Evolutionary conservation across 2,113 vertebrate genomes (phyloP).

Genomic region (Ophthalmolycus amberensis): DNA sequence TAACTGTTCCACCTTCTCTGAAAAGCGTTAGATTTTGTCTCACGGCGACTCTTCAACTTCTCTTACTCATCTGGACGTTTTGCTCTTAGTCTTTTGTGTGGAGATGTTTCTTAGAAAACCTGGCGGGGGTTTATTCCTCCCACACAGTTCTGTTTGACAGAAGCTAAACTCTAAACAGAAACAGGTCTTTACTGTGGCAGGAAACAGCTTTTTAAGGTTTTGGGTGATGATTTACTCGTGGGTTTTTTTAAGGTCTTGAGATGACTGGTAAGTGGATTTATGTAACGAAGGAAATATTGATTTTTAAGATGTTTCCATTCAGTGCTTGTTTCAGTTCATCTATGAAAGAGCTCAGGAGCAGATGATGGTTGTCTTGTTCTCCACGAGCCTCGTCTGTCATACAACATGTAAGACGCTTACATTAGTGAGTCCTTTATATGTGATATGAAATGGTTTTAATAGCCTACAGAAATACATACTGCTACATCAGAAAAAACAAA

Average conservation of each 20-base stretch:
- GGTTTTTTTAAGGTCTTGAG: not conserved
- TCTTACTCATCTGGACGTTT: slow-evolving; percentile 7
- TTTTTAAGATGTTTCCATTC: not conserved
- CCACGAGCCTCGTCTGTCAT: not conserved
- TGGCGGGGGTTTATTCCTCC: slow-evolving; percentile 22
- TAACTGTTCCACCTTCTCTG: slow-evolving; percentile 1
- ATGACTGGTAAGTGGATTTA: slow-evolving; percentile 1
- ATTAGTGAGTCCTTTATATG: not conserved
- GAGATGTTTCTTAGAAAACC: slow-evolving; percentile 1
- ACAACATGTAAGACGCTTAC: not conserved
- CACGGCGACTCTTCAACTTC: not conserved
- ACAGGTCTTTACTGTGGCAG: not conserved
- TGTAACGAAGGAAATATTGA: not conserved
- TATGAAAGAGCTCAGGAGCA: not conserved
- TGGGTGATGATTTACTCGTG: not conserved
- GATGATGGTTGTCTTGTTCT: not conserved
- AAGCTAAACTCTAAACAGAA: slow-evolving; percentile 8
- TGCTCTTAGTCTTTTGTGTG: slow-evolving; percentile 13
- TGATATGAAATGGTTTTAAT: not conserved
- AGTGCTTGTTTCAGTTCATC: not conserved
- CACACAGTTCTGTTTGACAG: slow-evolving; percentile 28
- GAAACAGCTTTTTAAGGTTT: slow-evolving; percentile 1
- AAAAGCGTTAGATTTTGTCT: too few species aligned
- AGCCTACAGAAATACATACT: not conserved
- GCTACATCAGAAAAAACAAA: not conserved